phyloP scores from a whole-genome alignment of 2,888 invertebrate genomes.

The Malthinus seriepunctatus region DNA sequence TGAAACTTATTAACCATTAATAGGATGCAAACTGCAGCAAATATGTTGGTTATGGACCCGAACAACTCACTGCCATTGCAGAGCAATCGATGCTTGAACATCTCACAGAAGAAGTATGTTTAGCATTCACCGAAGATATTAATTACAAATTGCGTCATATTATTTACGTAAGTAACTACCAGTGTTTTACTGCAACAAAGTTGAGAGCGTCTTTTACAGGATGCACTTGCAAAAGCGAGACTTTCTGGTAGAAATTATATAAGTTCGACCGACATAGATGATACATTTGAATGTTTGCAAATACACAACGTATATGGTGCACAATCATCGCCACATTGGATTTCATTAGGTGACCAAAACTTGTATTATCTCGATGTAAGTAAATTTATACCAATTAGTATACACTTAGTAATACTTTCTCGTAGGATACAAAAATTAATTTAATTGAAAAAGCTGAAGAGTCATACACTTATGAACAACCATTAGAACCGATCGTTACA shows the following conservation, averaged over 20 bases:
- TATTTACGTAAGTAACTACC: slow-evolving; percentile 45
- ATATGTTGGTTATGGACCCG: slow-evolving; percentile 49
- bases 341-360: slow-evolving; percentile 45
- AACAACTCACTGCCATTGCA: slow-evolving; percentile 45
- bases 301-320: slow-evolving; percentile 50
- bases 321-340: slow-evolving; percentile 45
- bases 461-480: slow-evolving; percentile 42
- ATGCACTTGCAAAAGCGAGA: slow-evolving; percentile 47
- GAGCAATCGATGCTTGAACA: slow-evolving; percentile 47
- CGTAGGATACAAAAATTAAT: slow-evolving; percentile 36
- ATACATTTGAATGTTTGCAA: slow-evolving; percentile 46
- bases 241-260: slow-evolving; percentile 47
- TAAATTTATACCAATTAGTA: slow-evolving; percentile 1
- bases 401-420: background rate
- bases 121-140: slow-evolving; percentile 49
- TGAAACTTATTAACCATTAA: background rate
- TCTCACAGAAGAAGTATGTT: slow-evolving; percentile 46
- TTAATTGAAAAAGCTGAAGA: slow-evolving; percentile 45
- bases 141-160: slow-evolving; percentile 51
- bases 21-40: slow-evolving; percentile 34
- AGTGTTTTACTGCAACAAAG: background rate
- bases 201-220: slow-evolving; percentile 37
- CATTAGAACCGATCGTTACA: slow-evolving; percentile 41
- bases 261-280: slow-evolving; percentile 46
- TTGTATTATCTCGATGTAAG: slow-evolving; percentile 48